These are phyloP conservation scores for Copsychus sechellarum DNA, from an alignment of 2,113 vertebrate genomes.

Conservation along the genomic window DNA sequence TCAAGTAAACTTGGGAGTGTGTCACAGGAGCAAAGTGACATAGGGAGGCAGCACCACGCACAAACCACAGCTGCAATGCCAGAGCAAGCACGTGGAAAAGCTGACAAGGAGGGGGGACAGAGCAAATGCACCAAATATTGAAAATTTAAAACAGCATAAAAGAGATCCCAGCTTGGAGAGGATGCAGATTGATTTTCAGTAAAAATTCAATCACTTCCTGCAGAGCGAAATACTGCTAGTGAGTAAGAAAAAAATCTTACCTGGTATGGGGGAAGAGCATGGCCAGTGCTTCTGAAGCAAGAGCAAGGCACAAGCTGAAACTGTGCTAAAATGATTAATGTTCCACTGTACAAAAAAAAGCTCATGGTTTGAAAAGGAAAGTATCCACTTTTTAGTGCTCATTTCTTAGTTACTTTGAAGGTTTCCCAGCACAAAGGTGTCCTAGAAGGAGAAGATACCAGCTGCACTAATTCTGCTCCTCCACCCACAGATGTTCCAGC, in stretches of 20 bases:
- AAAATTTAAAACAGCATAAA: neutral
- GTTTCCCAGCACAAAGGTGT: neutral
- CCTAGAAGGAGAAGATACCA: neutral
- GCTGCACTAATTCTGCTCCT: neutral
- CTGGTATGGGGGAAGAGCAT: neutral
- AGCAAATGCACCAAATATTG: accelerated
- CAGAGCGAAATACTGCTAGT: neutral
- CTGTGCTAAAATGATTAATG: neutral
- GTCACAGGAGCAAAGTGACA: neutral
- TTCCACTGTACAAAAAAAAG: neutral
- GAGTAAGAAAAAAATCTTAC: neutral
- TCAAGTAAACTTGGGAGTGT: accelerated
- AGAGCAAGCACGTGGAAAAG: neutral
- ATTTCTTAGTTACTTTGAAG: neutral
- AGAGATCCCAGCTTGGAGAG: neutral
- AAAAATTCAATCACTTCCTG: neutral
- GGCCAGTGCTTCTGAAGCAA: neutral
- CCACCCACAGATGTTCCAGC: neutral
- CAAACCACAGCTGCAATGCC: neutral
- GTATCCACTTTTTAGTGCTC: neutral
- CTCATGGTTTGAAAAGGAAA: neutral
- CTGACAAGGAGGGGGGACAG: neutral
- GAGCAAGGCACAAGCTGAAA: neutral
- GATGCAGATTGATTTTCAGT: neutral
- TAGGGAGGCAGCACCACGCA: accelerated